Evolutionary conservation across 1,140 invertebrate species (phyloP), one percentile per base, ranked within the genome.

Genomic region (Steinernema feltiae): DNA sequence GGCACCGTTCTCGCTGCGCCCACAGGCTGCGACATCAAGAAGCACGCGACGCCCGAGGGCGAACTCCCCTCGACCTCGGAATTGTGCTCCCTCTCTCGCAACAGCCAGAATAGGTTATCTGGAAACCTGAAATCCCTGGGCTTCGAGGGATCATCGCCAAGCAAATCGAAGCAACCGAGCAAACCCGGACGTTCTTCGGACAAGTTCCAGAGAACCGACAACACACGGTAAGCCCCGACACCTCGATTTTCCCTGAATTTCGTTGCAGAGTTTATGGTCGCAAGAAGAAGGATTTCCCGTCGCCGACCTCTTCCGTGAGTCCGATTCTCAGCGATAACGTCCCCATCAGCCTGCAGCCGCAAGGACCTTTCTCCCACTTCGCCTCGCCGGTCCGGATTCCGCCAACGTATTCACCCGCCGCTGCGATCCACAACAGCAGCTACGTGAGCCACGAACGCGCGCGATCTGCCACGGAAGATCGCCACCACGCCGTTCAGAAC

Each of bases 121-220:
- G 53, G 53, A 63, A 63, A 21, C 53, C 24, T 63, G 2, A 63
- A 27, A 27, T 17, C 12, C 24, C 53, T 21, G 7, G 53, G 53
- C 24, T 63, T 63, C 53, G 53, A 63, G 53, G 53, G 53, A 7
- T 41, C 35, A 27, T 63, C 53, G 53, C 53, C 53, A 27, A 63
- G 53, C 41, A 63, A 63, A 63, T 63, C 53, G 53, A 63, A 63
- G 24, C 53, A 63, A 12, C 53, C 15, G 12, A 15, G 3, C 7
- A 63, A 63, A 27, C 15, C 53, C 7, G 24, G 12, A 3, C 53
- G 53, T 7, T 7, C 7, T 7, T 12, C 12, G 53, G 53, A 63
- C 12, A 12, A n/a, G 53, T 63, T 63, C 53, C 15, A 63, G 53
- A 15, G 53, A 3, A 63, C 53, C 24, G 53, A 63, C 24, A 12